Base-by-base conservation (phyloP, 1,140 invertebrate genomes). In the Mya arenaria region DNA sequence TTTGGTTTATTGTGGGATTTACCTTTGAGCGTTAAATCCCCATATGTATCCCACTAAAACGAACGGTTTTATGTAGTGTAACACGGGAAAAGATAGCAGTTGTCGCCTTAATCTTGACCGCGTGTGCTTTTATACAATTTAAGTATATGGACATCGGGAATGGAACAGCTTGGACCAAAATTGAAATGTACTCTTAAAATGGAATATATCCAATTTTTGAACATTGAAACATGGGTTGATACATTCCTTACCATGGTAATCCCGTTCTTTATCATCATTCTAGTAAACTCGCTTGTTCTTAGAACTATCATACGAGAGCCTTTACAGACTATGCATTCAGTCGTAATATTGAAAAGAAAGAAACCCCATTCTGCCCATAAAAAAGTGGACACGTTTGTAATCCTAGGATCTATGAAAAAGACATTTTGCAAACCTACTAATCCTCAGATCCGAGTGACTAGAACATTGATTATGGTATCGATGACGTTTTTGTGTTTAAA, bases 391-490 rank as follows among this genome's bases (percentile, higher is more conserved):
- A 1, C 8, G 39, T 37, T 19, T 34, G 28, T n/a, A n/a, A 39
- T n/a, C n/a, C n/a, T 56, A 8, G 23, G 13, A 5, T n/a, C 41
- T 15, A 44, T 34, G 19, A 8, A 5, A 25, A 5, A 41, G 23
- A 13, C 32, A 30, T 28, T 28, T 13, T 6, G n/a, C 23, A 23
- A 65, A 48, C 32, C 28, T 15, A 56, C 15, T n/a, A 87, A 94
- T 32, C 94, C 95, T 30, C 95, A 96, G 85, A 92, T 94, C 6
- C 96, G 95, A 87, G 95, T 97, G n/a, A 97, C 96, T 3, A 95
- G 96, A 90, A 97, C 97, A 95, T 93, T 97, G 10, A 93, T 97
- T 0, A 92, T 97, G 32, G 96, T 97, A n/a, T 97, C 96, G 0
- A 95, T 95, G 1, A 95, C 96, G 0, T 97, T 97, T 90, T 94